Conservation (phyloP, 2,888 invertebrate genomes). For the Campoletis raptor region DNA sequence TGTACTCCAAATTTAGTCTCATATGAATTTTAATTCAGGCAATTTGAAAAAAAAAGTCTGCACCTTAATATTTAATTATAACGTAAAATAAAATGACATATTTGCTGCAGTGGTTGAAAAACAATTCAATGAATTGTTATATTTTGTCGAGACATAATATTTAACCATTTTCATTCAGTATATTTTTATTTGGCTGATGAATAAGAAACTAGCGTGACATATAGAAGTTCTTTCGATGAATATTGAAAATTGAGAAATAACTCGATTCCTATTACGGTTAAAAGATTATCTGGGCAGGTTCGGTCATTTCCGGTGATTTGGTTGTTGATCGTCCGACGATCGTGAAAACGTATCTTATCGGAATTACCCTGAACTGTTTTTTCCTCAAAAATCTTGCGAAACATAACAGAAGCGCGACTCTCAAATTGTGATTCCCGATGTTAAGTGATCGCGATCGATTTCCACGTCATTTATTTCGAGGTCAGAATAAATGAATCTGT, state of each 20-base stretch:
- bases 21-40: too few relatives aligned
- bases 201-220: too few relatives aligned
- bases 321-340: neutral
- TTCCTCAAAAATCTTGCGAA: neutral
- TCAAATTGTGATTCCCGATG: slow-evolving; percentile 1
- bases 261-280: neutral
- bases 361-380: neutral
- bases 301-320: neutral
- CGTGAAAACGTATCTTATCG: slow-evolving; percentile 11
- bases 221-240: neutral
- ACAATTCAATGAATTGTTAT: too few relatives aligned
- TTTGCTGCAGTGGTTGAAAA: too few relatives aligned
- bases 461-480: neutral
- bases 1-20: too few relatives aligned
- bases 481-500: neutral
- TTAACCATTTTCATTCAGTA: too few relatives aligned
- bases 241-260: neutral
- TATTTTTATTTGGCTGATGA: neutral
- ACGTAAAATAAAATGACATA: too few relatives aligned
- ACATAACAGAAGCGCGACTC: neutral
- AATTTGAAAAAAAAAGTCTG: too few relatives aligned
- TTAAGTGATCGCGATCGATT: neutral
- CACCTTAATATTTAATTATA: too few relatives aligned
- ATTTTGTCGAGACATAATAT: too few relatives aligned
- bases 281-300: neutral